Evolutionary conservation across 1,140 invertebrate genomes (phyloP).

Genomic region (Euura lappo): DNA sequence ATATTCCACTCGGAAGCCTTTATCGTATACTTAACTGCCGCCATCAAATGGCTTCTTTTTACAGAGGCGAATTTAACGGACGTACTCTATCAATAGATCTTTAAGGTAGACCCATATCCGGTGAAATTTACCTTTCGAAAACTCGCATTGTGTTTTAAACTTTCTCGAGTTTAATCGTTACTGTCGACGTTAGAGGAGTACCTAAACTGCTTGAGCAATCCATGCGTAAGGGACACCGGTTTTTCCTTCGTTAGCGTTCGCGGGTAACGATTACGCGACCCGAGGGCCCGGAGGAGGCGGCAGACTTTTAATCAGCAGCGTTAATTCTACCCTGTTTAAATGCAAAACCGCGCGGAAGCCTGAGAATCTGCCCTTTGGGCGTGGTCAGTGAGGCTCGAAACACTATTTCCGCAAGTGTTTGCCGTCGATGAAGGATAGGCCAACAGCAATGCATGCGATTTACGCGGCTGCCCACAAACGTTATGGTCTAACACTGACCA

Average conservation of each 20-base stretch:
- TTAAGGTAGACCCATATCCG: conserved; percentile 3
- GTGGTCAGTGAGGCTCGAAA: neutral
- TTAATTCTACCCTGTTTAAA: neutral
- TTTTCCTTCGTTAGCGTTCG: neutral
- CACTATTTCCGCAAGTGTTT: neutral
- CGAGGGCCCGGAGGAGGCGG: neutral
- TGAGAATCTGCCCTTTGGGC: neutral
- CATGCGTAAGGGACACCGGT: too few species aligned
- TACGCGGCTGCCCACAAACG: neutral
- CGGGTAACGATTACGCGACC: too few species aligned
- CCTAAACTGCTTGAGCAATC: too few species aligned
- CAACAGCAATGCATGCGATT: neutral
- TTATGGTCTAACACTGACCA: neutral
- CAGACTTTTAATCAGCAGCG: neutral
- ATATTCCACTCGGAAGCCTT: too few species aligned
- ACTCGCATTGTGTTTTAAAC: neutral
- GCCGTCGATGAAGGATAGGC: neutral
- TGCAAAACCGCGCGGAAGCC: neutral
- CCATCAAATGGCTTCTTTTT: neutral
- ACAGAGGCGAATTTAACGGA: neutral
- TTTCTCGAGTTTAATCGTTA: neutral
- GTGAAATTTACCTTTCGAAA: conserved; percentile 4
- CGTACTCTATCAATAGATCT: neutral
- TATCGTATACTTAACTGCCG: too few species aligned
- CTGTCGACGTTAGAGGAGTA: too few species aligned